Percentiles rank a stretch among this genome's conserved stretches.
phyloP scores from a whole-genome alignment of 2,113 vertebrate genomes.

The Maylandia zebra region DNA sequence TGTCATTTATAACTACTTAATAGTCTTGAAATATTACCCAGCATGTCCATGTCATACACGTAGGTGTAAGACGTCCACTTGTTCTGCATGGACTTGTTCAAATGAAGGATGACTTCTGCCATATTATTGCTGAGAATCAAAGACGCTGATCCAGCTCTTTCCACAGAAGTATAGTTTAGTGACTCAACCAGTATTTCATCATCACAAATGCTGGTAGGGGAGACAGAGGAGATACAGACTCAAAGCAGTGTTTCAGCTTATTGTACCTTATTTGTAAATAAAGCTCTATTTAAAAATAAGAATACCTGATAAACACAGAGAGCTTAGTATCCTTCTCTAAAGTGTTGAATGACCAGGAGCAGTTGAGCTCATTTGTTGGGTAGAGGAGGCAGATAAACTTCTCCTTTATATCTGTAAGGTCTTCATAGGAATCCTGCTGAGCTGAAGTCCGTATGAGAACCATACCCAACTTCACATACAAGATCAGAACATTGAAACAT shows the following conservation, averaged over 20 bases:
- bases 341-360: slow-evolving; percentile 32
- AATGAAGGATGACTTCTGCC: background rate
- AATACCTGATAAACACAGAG: slow-evolving; percentile 15
- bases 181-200: fast-evolving
- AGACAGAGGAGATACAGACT: background rate
- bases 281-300: background rate
- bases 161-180: background rate
- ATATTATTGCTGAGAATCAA: background rate
- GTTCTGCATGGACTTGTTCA: background rate
- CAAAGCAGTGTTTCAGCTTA: background rate
- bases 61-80: background rate
- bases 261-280: background rate
- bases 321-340: background rate
- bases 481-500: fast-evolving
- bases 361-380: slow-evolving; percentile 26
- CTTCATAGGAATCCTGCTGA: fast-evolving
- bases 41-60: fast-evolving
- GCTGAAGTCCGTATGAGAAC: fast-evolving
- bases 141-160: background rate
- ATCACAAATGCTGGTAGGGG: slow-evolving; percentile 10
- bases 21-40: slow-evolving; percentile 11
- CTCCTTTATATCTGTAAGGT: fast-evolving
- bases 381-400: slow-evolving; percentile 14
- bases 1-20: fast-evolving
- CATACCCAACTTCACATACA: background rate